phyloP scores from a whole-genome alignment of 1,140 invertebrate genomes.

The Drosophila oshimai region DNA sequence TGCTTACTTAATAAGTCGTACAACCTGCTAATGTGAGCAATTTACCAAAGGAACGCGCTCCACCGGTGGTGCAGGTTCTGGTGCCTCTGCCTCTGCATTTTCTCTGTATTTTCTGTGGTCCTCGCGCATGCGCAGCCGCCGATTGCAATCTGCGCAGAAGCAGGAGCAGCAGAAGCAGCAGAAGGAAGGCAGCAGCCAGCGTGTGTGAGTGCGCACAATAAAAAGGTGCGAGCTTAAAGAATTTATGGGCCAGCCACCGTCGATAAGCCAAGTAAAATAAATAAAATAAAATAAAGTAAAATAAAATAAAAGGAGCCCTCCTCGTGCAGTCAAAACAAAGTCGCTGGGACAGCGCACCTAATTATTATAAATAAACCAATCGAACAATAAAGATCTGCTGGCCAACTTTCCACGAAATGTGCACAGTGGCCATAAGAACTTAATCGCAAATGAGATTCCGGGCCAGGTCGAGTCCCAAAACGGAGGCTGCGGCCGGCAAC shows the following conservation, averaged over 20 bases:
- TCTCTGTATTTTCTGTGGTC: conserved; percentile 27
- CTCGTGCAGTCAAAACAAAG: conserved; percentile 43
- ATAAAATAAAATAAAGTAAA: conserved; percentile 16
- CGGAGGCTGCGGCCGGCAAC: conserved; percentile 47
- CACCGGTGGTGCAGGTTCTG: conserved; percentile 17
- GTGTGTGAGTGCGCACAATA: conserved; percentile 78
- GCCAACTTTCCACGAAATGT: conserved; percentile 74
- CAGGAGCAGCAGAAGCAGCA: conserved; percentile 4
- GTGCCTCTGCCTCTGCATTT: neutral
- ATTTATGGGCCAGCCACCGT: conserved; percentile 74
- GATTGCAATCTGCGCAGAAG: conserved; percentile 65
- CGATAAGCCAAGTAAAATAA: conserved; percentile 50
- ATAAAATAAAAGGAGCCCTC: conserved; percentile 1
- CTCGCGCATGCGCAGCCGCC: conserved; percentile 65
- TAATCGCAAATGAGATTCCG: conserved; percentile 77
- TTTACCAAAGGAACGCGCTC: conserved; percentile 79
- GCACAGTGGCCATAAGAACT: conserved; percentile 74
- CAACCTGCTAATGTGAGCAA: conserved; percentile 82
- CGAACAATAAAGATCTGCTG: conserved; percentile 82
- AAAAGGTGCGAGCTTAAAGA: conserved; percentile 82
- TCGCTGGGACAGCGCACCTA: conserved; percentile 77
- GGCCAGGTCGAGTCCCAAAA: conserved; percentile 16
- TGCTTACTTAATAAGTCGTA: conserved; percentile 83
- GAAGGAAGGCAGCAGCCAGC: conserved; percentile 7
- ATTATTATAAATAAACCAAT: conserved; percentile 83